Base-by-base conservation (phyloP, 1,140 invertebrate genomes). In the Papilio glaucus region DNA sequence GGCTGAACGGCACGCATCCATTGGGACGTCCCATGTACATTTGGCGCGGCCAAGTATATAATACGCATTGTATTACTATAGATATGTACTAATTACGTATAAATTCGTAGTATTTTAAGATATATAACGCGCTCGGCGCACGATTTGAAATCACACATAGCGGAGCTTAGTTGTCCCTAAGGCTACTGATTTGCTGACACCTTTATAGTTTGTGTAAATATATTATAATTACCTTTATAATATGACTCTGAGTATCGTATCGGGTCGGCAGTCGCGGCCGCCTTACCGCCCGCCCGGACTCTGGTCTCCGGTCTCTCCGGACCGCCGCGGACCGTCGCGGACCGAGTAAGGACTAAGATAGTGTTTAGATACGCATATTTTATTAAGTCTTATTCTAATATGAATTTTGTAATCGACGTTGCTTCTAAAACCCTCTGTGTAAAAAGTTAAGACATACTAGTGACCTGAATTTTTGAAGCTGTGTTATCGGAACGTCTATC, bases 381-480 rank as follows among this genome's bases (percentile, higher is more conserved):
- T 91, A 91, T 91, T 93, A 93, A 93, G 89, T 91, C 88, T 87
- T 57, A 57, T 90, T 90, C 86, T 91, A 83, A 86, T 89, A 93
- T 91, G 88, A 91, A 91, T 93, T 91, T 91, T 93, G 89, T 91
- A 93, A 93, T 90, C 86, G 87, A 91, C 89, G 89, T 93, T 90
- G 91, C 89, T 93, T 93, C 91, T 92, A 84, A 91, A 93, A 89
- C 86, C 88, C 85, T 93, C 88, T 93, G 88, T 93, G 89, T 93
- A 93, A 90, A 92, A 92, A 93, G 85, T 86, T 89, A 91, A 91
- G 87, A 93, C 89, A 90, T 90, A 93, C 91, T 91, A 93, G 91
- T 93, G 91, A 93, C 89, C 91, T 93, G 91, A 93, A 91, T 87
- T 85, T 90, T 90, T 89, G 89, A 89, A 89, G 87, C 87, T 85